Percentiles rank a stretch among this genome's conserved stretches.
Conservation (phyloP, 2,113 vertebrate species). For the Lipophrys pholis region DNA sequence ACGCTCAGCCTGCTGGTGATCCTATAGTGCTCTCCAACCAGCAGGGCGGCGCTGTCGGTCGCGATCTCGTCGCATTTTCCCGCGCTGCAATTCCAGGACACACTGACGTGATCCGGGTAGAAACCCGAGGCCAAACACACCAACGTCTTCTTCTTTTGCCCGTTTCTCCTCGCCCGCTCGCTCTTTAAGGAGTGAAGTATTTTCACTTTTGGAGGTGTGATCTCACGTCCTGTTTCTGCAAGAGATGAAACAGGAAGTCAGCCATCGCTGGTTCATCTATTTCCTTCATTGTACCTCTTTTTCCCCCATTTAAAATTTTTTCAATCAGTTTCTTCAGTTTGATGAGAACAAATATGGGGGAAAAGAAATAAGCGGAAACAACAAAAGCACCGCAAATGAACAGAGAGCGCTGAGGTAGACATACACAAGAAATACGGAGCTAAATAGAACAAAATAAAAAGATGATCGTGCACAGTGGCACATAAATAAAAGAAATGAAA, state of each 20-base stretch:
- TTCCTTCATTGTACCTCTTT: too few species aligned
- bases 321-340: too few species aligned
- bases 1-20: slow-evolving; percentile 89
- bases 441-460: too few species aligned
- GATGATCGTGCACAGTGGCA: too few species aligned
- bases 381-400: too few species aligned
- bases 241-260: background rate
- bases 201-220: slow-evolving; percentile 67
- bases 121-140: slow-evolving; percentile 88
- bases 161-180: slow-evolving; percentile 64
- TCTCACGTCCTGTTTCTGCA: accelerated
- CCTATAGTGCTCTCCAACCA: slow-evolving; percentile 17
- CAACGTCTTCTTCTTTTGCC: slow-evolving; percentile 79
- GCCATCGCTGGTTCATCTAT: too few species aligned
- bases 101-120: slow-evolving; percentile 89
- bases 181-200: slow-evolving; percentile 81
- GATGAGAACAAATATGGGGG: too few species aligned
- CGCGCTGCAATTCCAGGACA: slow-evolving; percentile 82
- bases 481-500: too few species aligned
- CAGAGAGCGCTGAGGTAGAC: too few species aligned
- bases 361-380: too few species aligned
- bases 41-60: slow-evolving; percentile 72
- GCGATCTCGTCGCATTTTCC: slow-evolving; percentile 36
- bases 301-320: too few species aligned
- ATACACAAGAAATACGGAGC: too few species aligned